Evolutionary conservation across 64 coral and sea anemone species (phyloP).

Genomic region (Cladopsammia gracilis): DNA sequence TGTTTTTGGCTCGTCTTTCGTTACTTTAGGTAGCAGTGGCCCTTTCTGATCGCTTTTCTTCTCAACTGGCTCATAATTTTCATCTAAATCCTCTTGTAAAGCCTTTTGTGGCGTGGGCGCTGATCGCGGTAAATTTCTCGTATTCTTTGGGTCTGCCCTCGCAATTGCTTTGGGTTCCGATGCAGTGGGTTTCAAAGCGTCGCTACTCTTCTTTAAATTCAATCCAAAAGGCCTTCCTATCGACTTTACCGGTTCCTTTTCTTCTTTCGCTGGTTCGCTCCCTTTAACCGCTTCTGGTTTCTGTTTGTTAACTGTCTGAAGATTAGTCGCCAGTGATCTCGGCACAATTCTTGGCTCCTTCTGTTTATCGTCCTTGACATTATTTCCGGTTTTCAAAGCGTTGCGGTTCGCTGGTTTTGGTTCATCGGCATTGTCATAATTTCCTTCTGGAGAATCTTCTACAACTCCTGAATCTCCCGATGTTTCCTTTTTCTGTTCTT

Average conservation of each 20-base stretch:
- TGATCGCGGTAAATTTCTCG: slow-evolving; percentile 7
- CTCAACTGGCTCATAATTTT: slow-evolving; percentile 39
- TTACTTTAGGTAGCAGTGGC: neutral
- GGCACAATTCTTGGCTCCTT: slow-evolving; percentile 6
- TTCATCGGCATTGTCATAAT: slow-evolving; percentile 29
- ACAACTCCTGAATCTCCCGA: slow-evolving; percentile 75
- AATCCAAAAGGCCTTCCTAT: slow-evolving; percentile 1
- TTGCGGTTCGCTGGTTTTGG: slow-evolving; percentile 40
- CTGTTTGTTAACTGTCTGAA: slow-evolving; percentile 48
- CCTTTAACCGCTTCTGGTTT: slow-evolving; percentile 36
- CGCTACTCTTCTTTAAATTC: neutral
- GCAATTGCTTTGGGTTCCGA: neutral
- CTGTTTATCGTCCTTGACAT: slow-evolving; percentile 41
- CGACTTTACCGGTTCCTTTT: slow-evolving; percentile 23
- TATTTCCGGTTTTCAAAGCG: slow-evolving; percentile 57
- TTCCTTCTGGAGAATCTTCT: slow-evolving; percentile 38
- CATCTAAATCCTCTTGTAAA: slow-evolving; percentile 1
- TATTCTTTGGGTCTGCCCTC: neutral
- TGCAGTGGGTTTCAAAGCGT: neutral
- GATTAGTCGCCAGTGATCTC: slow-evolving; percentile 29
- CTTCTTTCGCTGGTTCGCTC: slow-evolving; percentile 17
- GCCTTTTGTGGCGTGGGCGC: slow-evolving; percentile 1
- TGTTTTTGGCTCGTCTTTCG: slow-evolving; percentile 8
- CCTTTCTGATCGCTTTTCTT: slow-evolving; percentile 23
- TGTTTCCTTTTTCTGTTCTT: slow-evolving; percentile 52